A percentile compares a stretch with the other conserved stretches of the same genome.
Evolutionary conservation across 2,888 invertebrate genomes (phyloP).

Genomic region (Alloscopus bannaensis): DNA sequence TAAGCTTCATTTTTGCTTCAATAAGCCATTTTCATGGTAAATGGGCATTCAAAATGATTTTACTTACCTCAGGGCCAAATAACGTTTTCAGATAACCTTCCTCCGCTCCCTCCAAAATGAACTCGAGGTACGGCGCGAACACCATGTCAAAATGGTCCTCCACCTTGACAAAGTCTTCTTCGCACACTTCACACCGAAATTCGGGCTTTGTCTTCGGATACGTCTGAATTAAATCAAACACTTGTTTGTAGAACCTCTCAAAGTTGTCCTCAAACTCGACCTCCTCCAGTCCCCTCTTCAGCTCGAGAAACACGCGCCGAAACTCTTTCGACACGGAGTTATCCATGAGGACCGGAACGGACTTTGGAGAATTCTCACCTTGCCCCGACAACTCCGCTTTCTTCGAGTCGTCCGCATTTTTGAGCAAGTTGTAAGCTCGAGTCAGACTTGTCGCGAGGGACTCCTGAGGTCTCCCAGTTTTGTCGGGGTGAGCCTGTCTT

Average conservation of each 20-base stretch:
- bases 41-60: not conserved
- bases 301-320: not conserved
- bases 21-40: too few relatives aligned
- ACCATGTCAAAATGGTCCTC: not conserved
- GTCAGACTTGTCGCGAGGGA: not conserved
- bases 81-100: not conserved
- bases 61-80: not conserved
- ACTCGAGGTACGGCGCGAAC: not conserved
- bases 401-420: not conserved
- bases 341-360: constrained; percentile 19
- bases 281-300: not conserved
- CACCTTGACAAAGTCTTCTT: constrained; percentile 8
- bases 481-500: not conserved
- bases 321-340: constrained; percentile 2
- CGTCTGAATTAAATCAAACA: not conserved
- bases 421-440: constrained; percentile 13
- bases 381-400: not conserved
- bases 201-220: constrained; percentile 4
- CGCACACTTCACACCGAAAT: not conserved
- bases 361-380: too few relatives aligned
- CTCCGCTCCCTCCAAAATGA: not conserved
- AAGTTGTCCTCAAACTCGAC: constrained; percentile 21
- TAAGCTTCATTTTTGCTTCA: too few relatives aligned
- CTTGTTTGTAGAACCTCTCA: not conserved
- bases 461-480: too few relatives aligned